phyloP scores from a whole-genome alignment of 2,113 vertebrate genomes.

The Aythya baeri region DNA sequence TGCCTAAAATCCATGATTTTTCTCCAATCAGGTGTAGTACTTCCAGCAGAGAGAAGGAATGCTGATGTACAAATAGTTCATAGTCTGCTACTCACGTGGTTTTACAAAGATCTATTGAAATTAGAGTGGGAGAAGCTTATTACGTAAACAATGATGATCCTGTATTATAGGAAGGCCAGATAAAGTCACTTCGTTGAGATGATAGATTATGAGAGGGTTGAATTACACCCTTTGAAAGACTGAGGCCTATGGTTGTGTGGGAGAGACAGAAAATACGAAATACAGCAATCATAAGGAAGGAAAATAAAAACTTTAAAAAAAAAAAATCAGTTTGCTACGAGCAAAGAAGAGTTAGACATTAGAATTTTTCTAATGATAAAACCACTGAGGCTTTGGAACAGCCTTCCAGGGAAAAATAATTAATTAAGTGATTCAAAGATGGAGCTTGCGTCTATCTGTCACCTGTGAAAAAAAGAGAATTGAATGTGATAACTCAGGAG shows the following conservation, averaged over 20 bases:
- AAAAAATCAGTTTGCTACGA: neutral
- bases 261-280: neutral
- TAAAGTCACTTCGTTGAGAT: neutral
- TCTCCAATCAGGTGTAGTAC: neutral
- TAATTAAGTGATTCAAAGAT: neutral
- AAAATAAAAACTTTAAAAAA: neutral
- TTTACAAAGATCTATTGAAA: neutral
- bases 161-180: neutral
- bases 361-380: neutral
- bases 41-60: neutral
- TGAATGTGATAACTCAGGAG: neutral
- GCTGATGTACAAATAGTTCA: neutral
- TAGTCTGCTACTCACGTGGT: neutral
- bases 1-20: neutral
- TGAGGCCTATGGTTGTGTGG: neutral
- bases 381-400: neutral
- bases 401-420: neutral
- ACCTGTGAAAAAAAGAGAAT: neutral
- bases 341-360: neutral
- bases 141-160: neutral
- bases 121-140: neutral
- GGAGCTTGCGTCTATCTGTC: neutral
- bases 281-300: neutral
- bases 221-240: neutral
- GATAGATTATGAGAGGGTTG: neutral